A percentile compares a stretch with the other conserved stretches of the same genome.
phyloP scores from a whole-genome alignment of 2,888 invertebrate genomes.

The Phaonia tiefii region DNA sequence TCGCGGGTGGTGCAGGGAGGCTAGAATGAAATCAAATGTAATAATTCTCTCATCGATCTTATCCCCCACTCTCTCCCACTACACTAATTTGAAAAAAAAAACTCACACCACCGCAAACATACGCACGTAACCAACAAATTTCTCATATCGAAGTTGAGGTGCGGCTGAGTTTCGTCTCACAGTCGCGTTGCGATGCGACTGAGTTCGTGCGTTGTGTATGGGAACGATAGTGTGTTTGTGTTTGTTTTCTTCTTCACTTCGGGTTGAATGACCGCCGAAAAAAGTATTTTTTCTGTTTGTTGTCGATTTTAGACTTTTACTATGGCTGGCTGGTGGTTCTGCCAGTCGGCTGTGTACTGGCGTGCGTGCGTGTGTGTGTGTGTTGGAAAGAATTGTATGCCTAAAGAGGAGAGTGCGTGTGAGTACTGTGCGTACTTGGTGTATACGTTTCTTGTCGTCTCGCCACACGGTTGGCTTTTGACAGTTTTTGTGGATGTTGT shows the following conservation, averaged over 20 bases:
- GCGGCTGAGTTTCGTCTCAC: neutral
- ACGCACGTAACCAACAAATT: neutral
- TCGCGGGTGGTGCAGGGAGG: no score
- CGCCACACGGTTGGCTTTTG: constrained; percentile 9
- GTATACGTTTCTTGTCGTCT: neutral
- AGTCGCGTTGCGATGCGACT: constrained; percentile 3
- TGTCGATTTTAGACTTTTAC: constrained; percentile 79
- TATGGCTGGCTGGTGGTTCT: constrained; percentile 69
- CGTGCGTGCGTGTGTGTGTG: constrained; percentile 12
- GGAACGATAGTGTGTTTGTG: constrained; percentile 51
- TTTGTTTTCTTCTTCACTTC: constrained; percentile 53
- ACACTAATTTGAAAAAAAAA: no score
- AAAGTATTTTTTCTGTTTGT: constrained; percentile 73
- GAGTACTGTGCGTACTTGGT: constrained; percentile 33
- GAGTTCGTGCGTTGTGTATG: neutral
- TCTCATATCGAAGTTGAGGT: constrained; percentile 11
- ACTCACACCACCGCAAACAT: constrained; percentile 27
- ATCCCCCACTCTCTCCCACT: no score
- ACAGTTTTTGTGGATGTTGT: constrained; percentile 5
- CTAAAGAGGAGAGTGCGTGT: constrained; percentile 34
- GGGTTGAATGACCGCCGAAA: constrained; percentile 80
- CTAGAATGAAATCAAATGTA: neutral
- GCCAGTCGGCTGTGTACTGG: constrained; percentile 26
- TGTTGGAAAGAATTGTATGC: constrained; percentile 34
- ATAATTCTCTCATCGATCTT: no score